Evolutionary conservation across 2,113 vertebrate species (phyloP).

Genomic region (Thamnophis sirtalis): DNA sequence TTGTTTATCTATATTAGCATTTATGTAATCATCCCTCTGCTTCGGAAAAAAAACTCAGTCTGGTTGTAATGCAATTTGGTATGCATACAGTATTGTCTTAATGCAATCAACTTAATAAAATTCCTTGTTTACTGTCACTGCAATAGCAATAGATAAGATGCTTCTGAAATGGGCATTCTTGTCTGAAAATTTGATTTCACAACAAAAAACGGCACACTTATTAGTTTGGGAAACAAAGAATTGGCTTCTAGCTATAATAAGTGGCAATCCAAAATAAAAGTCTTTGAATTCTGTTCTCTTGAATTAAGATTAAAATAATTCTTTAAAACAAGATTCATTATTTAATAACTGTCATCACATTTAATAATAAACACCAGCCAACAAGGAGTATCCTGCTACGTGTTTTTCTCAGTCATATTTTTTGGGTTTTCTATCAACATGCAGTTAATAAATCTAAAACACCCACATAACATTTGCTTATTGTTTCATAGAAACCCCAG

Average conservation of each 20-base stretch:
- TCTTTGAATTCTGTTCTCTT: not conserved
- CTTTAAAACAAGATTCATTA: not conserved
- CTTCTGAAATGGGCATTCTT: not conserved
- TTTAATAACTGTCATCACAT: not conserved
- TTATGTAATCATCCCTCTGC: not conserved
- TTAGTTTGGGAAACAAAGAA: not conserved
- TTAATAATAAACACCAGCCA: not conserved
- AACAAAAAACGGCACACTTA: not conserved
- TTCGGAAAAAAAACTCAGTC: not conserved
- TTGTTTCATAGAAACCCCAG: not conserved
- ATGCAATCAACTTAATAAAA: not conserved
- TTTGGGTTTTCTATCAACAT: not conserved
- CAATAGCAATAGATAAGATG: not conserved
- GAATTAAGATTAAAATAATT: not conserved
- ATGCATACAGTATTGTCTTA: not conserved
- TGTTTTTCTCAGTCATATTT: not conserved
- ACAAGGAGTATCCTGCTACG: not conserved
- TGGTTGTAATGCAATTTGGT: not conserved
- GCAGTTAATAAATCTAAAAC: not conserved
- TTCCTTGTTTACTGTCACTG: not conserved
- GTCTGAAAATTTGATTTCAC: not conserved
- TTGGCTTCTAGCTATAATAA: not conserved
- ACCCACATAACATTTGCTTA: not conserved
- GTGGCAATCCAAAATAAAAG: not conserved
- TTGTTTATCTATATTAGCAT: not conserved